Evolutionary conservation across 1,140 invertebrate genomes (phyloP).

Genomic region (Eupristina koningsbergeri): DNA sequence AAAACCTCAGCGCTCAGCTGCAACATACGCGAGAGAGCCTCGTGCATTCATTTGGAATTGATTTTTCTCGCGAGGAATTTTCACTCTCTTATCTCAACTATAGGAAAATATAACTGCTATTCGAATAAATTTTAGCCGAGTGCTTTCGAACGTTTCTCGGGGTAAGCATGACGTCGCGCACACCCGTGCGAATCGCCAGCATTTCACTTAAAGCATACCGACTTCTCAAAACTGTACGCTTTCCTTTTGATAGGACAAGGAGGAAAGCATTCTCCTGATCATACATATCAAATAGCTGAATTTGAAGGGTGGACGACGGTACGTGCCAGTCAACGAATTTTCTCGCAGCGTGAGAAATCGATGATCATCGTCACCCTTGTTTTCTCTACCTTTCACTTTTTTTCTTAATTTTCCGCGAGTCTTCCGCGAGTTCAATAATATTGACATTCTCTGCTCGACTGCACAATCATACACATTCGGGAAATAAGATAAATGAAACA

Average conservation of each 20-base stretch:
- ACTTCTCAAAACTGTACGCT: slow-evolving; percentile 11
- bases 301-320: slow-evolving; percentile 38
- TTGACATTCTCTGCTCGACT: background rate
- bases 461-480: background rate
- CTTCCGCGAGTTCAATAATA: slow-evolving; percentile 12
- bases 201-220: background rate
- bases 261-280: slow-evolving; percentile 27
- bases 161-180: too few species aligned
- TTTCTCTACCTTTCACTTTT: slow-evolving; percentile 25
- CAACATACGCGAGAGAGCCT: background rate
- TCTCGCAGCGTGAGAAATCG: slow-evolving; percentile 34
- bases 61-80: background rate
- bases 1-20: background rate
- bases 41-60: background rate
- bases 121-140: too few species aligned
- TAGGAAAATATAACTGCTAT: too few species aligned
- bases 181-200: background rate
- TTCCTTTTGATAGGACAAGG: slow-evolving; percentile 19
- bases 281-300: slow-evolving; percentile 40
- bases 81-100: background rate
- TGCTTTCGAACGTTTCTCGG: background rate
- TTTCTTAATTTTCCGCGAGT: slow-evolving; percentile 28
- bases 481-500: background rate
- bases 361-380: slow-evolving; percentile 35
- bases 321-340: slow-evolving; percentile 45